Evolutionary conservation across 2,113 vertebrate species (phyloP), one percentile per base, ranked within the genome.

Genomic region (Mirza zaza): DNA sequence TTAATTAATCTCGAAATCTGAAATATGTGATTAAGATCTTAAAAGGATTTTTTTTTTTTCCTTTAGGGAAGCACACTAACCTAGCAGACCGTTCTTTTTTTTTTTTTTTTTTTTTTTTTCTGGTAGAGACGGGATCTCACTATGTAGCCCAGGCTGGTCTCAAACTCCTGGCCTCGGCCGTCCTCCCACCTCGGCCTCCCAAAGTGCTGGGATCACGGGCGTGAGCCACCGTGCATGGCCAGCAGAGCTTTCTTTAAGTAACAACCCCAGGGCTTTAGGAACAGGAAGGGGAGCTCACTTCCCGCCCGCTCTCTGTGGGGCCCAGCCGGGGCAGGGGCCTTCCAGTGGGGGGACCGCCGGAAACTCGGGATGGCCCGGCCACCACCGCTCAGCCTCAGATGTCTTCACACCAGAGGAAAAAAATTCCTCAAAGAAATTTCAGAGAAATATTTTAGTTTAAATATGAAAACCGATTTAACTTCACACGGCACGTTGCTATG

Each of bases 281-380:
- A 79, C 34, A 71, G 75, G 97, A 97, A 94, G 5, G 96, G 91
- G 76, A 77, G 45, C 90, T 88, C 21, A 6, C 39, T 94, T 63
- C 7, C 7, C 1, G 7, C 7, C 9, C 82, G 61, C 13, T 45
- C 34, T 83, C 36, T 25, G 65, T 34, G 5, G 55, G 0, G 0
- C 34, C 76, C 17, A 9, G 97, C 88, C 2, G 3, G 96, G 93
- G 97, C 93, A 52, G 15, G 67, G 90, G 48, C 70, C 36, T 94
- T 57, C 1, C 81, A 34, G 25, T 50, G 4, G 5, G 67, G 61
- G 73, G 65, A 93, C 4, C 57, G 6, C 8, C 94, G 87, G 52
- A n/a, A 39, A 76, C 34, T 25, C 1, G 5, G 42, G 39, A 10
- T 12, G 34, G 6, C 71, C 48, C 9, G 4, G 59, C 42, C 42